These are phyloP conservation scores for Caenorhabditis auriculariae DNA, from an alignment of 2,888 invertebrate genomes.

Conservation along the genomic window DNA sequence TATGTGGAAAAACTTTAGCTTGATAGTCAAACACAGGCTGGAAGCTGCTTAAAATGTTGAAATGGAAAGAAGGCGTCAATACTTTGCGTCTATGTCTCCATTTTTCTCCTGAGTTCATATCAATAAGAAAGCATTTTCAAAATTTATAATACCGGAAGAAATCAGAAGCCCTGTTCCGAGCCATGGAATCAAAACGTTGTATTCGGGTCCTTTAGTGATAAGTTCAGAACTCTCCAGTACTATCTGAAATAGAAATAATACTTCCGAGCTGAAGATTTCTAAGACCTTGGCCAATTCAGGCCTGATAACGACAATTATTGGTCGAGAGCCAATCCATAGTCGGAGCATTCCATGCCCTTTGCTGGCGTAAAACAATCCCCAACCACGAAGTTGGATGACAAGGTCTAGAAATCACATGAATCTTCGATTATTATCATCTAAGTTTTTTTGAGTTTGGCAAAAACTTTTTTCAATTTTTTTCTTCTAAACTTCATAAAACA, in stretches of 20 bases:
- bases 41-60: conserved; percentile 66
- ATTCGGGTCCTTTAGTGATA: conserved; percentile 64
- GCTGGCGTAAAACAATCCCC: conserved; percentile 19
- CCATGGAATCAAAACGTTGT: conserved; percentile 66
- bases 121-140: conserved; percentile 65
- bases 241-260: conserved; percentile 25
- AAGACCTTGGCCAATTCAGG: conserved; percentile 33
- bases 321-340: conserved; percentile 37
- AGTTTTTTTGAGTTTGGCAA: too few relatives aligned
- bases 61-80: conserved; percentile 68
- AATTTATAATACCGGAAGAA: conserved; percentile 33
- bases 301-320: conserved; percentile 28
- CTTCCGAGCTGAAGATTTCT: too few relatives aligned
- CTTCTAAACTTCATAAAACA: too few relatives aligned
- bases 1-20: conserved; percentile 9
- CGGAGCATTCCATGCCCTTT: conserved; percentile 21
- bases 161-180: conserved; percentile 67
- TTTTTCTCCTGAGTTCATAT: conserved; percentile 64
- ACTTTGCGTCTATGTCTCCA: conserved; percentile 66
- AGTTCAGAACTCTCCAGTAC: conserved; percentile 59
- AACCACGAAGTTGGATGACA: conserved; percentile 32
- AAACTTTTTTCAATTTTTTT: too few relatives aligned
- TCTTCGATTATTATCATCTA: too few relatives aligned
- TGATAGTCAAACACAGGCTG: conserved; percentile 33
- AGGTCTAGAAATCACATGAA: conserved; percentile 32